These are phyloP conservation scores for Cephalopholis sonnerati DNA, from an alignment of 2,113 vertebrate genomes.

Conservation along the genomic window DNA sequence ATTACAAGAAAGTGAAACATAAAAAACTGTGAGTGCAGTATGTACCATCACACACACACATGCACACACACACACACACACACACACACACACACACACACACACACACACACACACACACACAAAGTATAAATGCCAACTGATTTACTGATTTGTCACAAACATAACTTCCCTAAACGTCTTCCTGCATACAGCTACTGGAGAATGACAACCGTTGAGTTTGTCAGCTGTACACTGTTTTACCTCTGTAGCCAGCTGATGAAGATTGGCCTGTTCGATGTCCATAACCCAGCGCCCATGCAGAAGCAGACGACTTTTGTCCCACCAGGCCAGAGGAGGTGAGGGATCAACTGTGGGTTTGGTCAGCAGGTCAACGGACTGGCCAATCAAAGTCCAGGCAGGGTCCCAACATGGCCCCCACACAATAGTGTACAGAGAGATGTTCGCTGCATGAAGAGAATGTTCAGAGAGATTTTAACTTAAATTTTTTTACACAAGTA, in stretches of 20 bases:
- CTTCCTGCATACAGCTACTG: background rate
- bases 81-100: conserved; percentile 7
- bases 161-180: background rate
- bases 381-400: conserved; percentile 96
- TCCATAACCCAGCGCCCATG: conserved; percentile 95
- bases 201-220: background rate
- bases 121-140: background rate
- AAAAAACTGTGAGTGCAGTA: background rate
- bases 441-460: conserved; percentile 86
- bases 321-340: conserved; percentile 95
- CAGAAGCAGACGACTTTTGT: conserved; percentile 95
- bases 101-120: conserved; percentile 1
- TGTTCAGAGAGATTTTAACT: background rate
- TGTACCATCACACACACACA: background rate
- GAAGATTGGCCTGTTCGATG: conserved; percentile 95
- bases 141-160: background rate
- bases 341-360: conserved; percentile 95
- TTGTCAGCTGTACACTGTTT: conserved; percentile 14
- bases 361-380: conserved; percentile 95
- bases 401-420: conserved; percentile 99
- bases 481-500: no score
- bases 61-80: background rate
- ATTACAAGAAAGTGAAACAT: background rate
- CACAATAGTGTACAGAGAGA: conserved; percentile 95
- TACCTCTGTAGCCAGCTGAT: conserved; percentile 97